phyloP scores from a whole-genome alignment of 2,888 invertebrate genomes.

The Ametastegia equiseti region DNA sequence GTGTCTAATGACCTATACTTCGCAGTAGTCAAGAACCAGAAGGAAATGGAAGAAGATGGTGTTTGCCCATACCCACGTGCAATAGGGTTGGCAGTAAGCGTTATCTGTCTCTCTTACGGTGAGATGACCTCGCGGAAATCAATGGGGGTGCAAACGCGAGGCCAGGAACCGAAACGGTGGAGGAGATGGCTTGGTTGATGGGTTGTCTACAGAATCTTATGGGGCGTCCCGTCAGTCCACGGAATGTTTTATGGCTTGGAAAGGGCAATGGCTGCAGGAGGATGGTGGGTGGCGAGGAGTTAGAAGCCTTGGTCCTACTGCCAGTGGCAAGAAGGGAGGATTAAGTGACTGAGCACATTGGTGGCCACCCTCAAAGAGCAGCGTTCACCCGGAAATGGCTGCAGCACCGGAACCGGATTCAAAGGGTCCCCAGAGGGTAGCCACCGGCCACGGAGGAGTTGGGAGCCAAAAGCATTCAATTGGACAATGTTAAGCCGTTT shows the following conservation, averaged over 20 bases:
- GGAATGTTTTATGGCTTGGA: conserved; percentile 51
- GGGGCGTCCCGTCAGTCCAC: conserved; percentile 49
- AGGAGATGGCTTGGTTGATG: conserved; percentile 42
- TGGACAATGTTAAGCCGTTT: conserved; percentile 26
- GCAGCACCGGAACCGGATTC: conserved; percentile 59
- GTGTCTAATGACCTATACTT: conserved; percentile 2
- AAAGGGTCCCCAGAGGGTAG: conserved; percentile 37
- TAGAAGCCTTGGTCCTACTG: conserved; percentile 1
- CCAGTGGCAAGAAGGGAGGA: conserved; percentile 28
- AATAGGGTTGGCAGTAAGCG: background rate
- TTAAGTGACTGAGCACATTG: conserved; percentile 52
- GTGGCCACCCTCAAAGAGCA: conserved; percentile 54
- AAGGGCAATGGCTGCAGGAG: conserved; percentile 48
- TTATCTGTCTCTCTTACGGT: conserved; percentile 3
- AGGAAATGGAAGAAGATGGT: background rate
- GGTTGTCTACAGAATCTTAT: conserved; percentile 50
- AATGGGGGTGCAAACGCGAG: conserved; percentile 37
- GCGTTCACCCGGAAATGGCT: conserved; percentile 61
- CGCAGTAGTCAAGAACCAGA: background rate
- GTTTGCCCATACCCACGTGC: background rate
- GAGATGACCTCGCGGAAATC: conserved; percentile 45
- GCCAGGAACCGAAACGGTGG: conserved; percentile 40
- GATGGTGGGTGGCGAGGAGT: conserved; percentile 22
- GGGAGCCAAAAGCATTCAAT: conserved; percentile 18
- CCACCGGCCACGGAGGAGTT: conserved; percentile 27